Percentiles rank a stretch among this genome's conserved stretches.
These are phyloP conservation scores for Moxostoma hubbsi DNA, from an alignment of 2,797 vertebrate species.

Conservation along the genomic window DNA sequence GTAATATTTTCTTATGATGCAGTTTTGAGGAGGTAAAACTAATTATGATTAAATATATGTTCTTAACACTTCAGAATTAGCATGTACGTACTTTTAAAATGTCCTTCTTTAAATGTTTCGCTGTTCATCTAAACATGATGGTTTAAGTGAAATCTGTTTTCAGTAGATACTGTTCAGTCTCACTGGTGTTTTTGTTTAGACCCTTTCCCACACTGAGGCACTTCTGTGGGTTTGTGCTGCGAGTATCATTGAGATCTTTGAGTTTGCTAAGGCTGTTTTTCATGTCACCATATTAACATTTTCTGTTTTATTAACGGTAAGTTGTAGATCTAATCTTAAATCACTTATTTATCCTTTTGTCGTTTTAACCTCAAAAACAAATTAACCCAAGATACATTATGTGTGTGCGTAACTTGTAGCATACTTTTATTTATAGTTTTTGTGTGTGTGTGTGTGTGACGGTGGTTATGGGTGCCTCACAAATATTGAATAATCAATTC, in stretches of 20 bases:
- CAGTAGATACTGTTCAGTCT: no score
- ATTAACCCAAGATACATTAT: background rate
- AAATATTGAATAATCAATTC: no score
- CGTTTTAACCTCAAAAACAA: slow-evolving; percentile 11
- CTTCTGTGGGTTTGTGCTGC: background rate
- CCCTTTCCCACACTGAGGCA: background rate
- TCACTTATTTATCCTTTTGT: background rate
- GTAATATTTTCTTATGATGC: no score
- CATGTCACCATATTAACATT: background rate
- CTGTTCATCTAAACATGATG: no score
- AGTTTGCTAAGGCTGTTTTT: background rate
- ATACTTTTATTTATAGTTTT: no score
- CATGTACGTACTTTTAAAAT: no score
- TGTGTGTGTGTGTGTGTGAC: background rate
- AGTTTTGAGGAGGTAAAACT: no score
- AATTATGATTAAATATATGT: no score
- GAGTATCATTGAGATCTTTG: background rate
- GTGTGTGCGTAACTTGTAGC: background rate
- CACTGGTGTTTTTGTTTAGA: background rate
- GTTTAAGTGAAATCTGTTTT: no score
- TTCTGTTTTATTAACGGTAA: background rate
- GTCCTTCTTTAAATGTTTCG: no score
- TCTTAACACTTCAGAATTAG: no score
- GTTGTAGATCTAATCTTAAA: background rate
- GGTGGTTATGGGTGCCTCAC: background rate